A percentile compares a stretch with the other conserved stretches of the same genome.
Evolutionary conservation across 2,888 invertebrate species (phyloP).

Genomic region (Teleiodes luculella): DNA sequence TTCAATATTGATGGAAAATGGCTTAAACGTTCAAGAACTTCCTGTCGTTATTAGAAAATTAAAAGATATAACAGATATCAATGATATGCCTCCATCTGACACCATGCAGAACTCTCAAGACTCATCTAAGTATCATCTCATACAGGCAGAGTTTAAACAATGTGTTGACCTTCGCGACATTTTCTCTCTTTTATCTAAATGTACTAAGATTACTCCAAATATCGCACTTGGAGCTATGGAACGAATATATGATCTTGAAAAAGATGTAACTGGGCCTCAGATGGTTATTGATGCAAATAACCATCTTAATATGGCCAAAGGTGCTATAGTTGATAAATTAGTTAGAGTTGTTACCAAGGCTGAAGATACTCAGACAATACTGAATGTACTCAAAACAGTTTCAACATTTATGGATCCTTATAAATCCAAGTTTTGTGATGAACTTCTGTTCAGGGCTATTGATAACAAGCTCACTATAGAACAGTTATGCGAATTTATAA

Average conservation of each 20-base stretch:
- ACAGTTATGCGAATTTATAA: conserved; percentile 80
- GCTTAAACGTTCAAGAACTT: conserved; percentile 82
- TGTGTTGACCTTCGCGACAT: conserved; percentile 65
- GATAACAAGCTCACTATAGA: conserved; percentile 78
- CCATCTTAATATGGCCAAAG: conserved; percentile 60
- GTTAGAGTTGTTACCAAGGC: conserved; percentile 64
- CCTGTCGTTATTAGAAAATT: conserved; percentile 80
- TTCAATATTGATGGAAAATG: conserved; percentile 82
- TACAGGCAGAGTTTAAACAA: conserved; percentile 67
- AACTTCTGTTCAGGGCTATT: conserved; percentile 79
- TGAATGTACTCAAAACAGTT: conserved; percentile 60
- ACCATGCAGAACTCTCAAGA: conserved; percentile 37
- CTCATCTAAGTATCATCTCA: conserved; percentile 55
- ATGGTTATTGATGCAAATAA: conserved; percentile 38
- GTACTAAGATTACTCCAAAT: conserved; percentile 71
- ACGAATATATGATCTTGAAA: conserved; percentile 65
- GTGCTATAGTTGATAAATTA: conserved; percentile 68
- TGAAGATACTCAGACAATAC: conserved; percentile 68
- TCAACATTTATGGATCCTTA: conserved; percentile 62
- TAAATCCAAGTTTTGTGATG: conserved; percentile 78
- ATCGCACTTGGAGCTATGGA: conserved; percentile 73
- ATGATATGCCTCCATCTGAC: conserved; percentile 33
- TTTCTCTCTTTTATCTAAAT: conserved; percentile 66
- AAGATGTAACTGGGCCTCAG: conserved; percentile 32
- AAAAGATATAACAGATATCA: conserved; percentile 56